Base-by-base conservation (phyloP, 2,113 vertebrate species). In the Tyrannus savana region DNA sequence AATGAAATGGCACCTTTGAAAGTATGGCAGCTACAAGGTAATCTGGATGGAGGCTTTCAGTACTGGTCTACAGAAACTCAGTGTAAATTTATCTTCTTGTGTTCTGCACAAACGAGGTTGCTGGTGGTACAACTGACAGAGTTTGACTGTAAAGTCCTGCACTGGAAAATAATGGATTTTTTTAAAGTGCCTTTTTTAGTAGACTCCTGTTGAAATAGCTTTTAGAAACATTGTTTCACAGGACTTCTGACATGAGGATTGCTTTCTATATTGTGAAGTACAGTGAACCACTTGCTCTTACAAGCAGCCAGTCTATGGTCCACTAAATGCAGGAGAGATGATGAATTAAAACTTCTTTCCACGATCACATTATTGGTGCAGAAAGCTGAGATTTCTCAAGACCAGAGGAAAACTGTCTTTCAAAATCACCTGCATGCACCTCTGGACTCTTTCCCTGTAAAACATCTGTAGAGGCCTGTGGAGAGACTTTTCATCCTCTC, bases 1-100 rank as follows among this genome's bases (percentile, higher is more conserved):
- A 99, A 99, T 93, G 99, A 99, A 96, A 99, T 99, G 99, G 98
- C 99, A 9, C 99, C 99, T 64, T 97, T 99, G 75, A 99, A 99
- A 98, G 99, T 99, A 4, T 99, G 99, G 99, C 99, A 99, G 74
- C 98, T 99, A 93, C 99, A 99, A 98, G 99, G 99, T 99, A 97
- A 93, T 44, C 33, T 86, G 15, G 39, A 28, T 10, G 25, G 74
- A 66, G 46, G 3, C 19, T 84, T 85, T 85, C 62, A 49, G 17
- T 53, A 12, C 7, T 41, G 25, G n/a, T 24, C 15, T 64, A 6
- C 12, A 77, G 41, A 71, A 52, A 17, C 33, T 55, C 52, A 6
- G 3, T 58, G 73, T 19, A 46, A 81, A 77, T 18, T 0, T 55
- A 5, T 12, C 55, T 89, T 63, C 41, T 39, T 18, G 23, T 30